Percentiles rank a stretch among this genome's conserved stretches.
Conservation (phyloP, 2,113 vertebrate genomes). For the crab-eating macaque (Macaca fascicularis) region DNA sequence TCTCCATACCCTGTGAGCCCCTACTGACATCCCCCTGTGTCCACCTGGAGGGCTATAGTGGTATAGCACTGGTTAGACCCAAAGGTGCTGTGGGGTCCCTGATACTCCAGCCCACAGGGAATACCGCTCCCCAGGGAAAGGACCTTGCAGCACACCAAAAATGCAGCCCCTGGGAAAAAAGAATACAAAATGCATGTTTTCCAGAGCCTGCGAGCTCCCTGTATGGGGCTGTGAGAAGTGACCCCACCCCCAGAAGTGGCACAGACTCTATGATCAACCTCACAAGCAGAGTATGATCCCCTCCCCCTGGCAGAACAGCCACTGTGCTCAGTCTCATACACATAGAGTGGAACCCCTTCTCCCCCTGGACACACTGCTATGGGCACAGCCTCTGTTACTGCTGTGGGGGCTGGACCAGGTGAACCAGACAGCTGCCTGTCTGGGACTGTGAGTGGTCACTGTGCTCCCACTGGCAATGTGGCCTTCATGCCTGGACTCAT, state of each 20-base stretch:
- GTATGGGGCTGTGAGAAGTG: no score
- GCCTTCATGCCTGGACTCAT: no score
- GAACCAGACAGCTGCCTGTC: not conserved
- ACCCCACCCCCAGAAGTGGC: no score
- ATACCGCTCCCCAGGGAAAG: not conserved
- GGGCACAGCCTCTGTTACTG: no score
- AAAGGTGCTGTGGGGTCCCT: not conserved
- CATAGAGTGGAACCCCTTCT: no score
- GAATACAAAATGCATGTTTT: not conserved
- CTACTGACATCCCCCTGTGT: not conserved
- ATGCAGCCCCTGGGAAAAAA: not conserved
- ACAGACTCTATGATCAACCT: no score
- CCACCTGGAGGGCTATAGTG: not conserved
- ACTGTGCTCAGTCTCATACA: no score
- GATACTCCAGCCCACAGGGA: not conserved
- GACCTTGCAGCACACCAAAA: not conserved
- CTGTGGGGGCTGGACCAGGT: no score
- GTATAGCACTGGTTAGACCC: not conserved
- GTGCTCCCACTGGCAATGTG: no score
- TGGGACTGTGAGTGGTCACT: not conserved
- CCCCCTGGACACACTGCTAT: no score
- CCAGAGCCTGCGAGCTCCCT: not conserved
- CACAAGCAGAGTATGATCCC: no score
- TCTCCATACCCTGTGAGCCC: not conserved
- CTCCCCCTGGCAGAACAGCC: no score